Evolutionary conservation across 2,888 invertebrate genomes (phyloP).

Genomic region (Rosalia funebris): DNA sequence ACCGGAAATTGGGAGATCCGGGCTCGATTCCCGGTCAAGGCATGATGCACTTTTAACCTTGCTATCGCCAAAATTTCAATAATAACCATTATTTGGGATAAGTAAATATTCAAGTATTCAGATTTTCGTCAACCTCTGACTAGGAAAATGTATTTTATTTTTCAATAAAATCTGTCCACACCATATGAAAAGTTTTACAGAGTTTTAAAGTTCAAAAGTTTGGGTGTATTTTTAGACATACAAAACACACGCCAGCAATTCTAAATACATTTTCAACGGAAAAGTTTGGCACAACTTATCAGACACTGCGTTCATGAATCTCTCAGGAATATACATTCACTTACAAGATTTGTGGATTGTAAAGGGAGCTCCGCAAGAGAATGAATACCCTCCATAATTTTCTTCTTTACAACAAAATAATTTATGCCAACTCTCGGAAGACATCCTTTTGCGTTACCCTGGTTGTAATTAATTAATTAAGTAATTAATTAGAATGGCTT

Average conservation of each 20-base stretch:
- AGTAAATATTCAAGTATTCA: no score
- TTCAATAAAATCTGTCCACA: neutral
- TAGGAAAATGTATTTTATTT: constrained; percentile 4
- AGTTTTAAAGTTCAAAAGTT: constrained; percentile 7
- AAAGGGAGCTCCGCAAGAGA: neutral
- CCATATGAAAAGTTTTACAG: neutral
- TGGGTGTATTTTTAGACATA: constrained; percentile 14
- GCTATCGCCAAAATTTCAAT: no score
- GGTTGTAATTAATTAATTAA: constrained; percentile 9
- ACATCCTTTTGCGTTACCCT: neutral
- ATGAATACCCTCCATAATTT: constrained; percentile 1
- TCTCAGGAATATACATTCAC: constrained; percentile 11
- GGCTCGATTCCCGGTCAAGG: no score
- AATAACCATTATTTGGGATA: no score
- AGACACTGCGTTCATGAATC: constrained; percentile 12
- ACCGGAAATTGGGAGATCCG: no score
- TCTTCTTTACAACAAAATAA: constrained; percentile 7
- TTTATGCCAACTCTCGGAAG: neutral
- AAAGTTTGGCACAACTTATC: constrained; percentile 25
- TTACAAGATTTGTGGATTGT: constrained; percentile 18
- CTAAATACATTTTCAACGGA: constrained; percentile 28
- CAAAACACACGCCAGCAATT: constrained; percentile 26
- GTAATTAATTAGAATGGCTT: constrained; percentile 9
- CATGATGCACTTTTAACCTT: no score
- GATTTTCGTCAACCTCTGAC: no score